phyloP scores from a whole-genome alignment of 2,797 vertebrate species.

The Psittacula echo region DNA sequence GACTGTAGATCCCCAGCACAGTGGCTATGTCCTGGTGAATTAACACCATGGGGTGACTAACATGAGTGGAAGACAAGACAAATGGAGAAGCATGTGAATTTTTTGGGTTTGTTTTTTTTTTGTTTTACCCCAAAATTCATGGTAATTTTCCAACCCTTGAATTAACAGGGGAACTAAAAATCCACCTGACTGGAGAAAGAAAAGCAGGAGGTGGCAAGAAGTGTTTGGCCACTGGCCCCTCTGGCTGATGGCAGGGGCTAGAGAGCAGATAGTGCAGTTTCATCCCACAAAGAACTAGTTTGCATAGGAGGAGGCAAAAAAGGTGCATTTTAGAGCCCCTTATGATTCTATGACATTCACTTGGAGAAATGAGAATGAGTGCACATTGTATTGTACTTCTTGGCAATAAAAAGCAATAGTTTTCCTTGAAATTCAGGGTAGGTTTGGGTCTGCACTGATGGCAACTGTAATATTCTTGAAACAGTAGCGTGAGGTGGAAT shows the following conservation, averaged over 20 bases:
- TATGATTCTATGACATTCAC: not conserved
- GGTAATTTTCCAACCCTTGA: conserved; percentile 54
- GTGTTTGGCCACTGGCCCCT: not conserved
- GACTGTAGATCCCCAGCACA: conserved; percentile 93
- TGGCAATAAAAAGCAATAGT: conserved; percentile 77
- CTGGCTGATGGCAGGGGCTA: conserved; percentile 26
- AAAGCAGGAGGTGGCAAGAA: not conserved
- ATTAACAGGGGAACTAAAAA: conserved; percentile 31
- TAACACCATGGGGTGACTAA: conserved; percentile 43
- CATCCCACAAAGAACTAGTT: not conserved
- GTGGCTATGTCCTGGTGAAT: conserved; percentile 94
- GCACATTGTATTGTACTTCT: not conserved
- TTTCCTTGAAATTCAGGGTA: conserved; percentile 64
- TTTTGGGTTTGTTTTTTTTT: not conserved
- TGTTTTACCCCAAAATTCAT: conserved; percentile 44
- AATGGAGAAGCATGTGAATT: conserved; percentile 56
- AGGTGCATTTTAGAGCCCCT: not conserved
- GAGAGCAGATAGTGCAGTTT: not conserved
- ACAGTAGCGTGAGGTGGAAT: not conserved
- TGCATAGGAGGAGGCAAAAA: not conserved
- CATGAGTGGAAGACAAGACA: conserved; percentile 14
- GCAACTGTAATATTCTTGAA: conserved; percentile 17
- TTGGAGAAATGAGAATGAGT: not conserved
- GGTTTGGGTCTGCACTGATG: conserved; percentile 21
- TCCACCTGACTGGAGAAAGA: conserved; percentile 24